Evolutionary conservation across 2,113 vertebrate genomes (phyloP).

Genomic region (Aphyosemion australe): DNA sequence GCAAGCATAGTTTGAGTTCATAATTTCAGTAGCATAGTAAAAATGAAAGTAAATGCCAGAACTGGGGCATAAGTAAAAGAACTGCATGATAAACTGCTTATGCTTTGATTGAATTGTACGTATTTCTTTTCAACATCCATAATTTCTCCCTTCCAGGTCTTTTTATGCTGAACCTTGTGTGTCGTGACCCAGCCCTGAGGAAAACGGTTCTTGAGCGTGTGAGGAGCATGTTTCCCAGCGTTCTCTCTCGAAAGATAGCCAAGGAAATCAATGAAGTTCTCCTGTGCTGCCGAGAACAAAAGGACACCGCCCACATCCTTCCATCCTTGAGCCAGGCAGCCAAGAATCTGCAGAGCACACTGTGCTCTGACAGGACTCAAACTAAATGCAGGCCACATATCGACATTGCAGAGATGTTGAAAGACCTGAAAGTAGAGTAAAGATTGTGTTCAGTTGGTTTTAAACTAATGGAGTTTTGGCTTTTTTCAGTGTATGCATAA

Average conservation of each 20-base stretch:
- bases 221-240: constrained; percentile 80
- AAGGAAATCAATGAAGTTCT: constrained; percentile 90
- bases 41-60: neutral
- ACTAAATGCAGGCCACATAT: constrained; percentile 75
- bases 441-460: neutral
- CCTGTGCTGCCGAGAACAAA: constrained; percentile 46
- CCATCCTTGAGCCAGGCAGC: constrained; percentile 74
- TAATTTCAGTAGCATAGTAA: neutral
- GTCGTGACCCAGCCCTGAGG: constrained; percentile 85
- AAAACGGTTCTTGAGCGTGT: constrained; percentile 82
- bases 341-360: constrained; percentile 78
- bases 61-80: neutral
- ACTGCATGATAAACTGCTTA: neutral
- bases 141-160: constrained; percentile 78
- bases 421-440: constrained; percentile 84
- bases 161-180: constrained; percentile 94
- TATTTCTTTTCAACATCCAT: neutral
- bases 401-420: constrained; percentile 83
- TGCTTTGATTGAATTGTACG: neutral
- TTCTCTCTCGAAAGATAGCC: constrained; percentile 83
- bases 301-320: constrained; percentile 18
- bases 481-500: neutral
- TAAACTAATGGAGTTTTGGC: neutral
- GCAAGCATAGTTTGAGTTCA: neutral
- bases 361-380: constrained; percentile 68